A percentile compares a stretch with the other conserved stretches of the same genome.
These are phyloP conservation scores for Brachionus koreanus DNA, from an alignment of 1,140 invertebrate genomes.

Conservation along the genomic window DNA sequence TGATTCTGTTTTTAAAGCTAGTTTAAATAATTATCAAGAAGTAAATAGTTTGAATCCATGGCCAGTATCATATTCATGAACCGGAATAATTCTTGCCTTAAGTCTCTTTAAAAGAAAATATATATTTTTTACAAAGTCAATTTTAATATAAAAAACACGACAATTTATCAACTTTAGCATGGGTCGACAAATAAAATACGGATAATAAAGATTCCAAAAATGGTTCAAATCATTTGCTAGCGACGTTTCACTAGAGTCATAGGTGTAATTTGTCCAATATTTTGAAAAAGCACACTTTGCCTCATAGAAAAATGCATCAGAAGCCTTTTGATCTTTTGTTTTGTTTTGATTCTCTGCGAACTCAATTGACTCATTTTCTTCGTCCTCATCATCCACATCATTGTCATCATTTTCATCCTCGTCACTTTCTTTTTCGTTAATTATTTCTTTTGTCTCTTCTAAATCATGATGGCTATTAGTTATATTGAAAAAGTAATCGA, in stretches of 20 bases:
- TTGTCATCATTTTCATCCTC: not conserved
- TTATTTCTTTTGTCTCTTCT: not conserved
- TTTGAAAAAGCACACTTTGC: conserved; percentile 40
- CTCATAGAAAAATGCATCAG: conserved; percentile 23
- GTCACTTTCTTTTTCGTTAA: not conserved
- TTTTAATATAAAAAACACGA: conserved; percentile 33
- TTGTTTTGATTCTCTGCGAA: not conserved
- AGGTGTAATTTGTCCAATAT: conserved; percentile 2
- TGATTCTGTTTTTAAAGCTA: not conserved
- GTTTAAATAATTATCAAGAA: not conserved
- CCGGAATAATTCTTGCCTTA: not conserved
- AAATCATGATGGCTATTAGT: not conserved
- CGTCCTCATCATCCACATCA: not conserved
- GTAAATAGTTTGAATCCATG: conserved; percentile 55
- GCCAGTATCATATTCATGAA: conserved; percentile 52
- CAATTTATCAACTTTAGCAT: conserved; percentile 38
- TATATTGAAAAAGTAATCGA: not conserved
- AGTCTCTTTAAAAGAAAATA: not conserved
- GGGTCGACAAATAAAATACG: not conserved
- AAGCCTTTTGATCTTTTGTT: not conserved
- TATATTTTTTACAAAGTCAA: conserved; percentile 33
- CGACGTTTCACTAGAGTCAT: not conserved
- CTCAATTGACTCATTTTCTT: not conserved
- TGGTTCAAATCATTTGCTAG: conserved; percentile 28
- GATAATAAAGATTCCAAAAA: conserved; percentile 40